Evolutionary conservation across 1,140 invertebrate species (phyloP), one percentile per base, ranked within the genome.

Genomic region (Vollenhovia emeryi): DNA sequence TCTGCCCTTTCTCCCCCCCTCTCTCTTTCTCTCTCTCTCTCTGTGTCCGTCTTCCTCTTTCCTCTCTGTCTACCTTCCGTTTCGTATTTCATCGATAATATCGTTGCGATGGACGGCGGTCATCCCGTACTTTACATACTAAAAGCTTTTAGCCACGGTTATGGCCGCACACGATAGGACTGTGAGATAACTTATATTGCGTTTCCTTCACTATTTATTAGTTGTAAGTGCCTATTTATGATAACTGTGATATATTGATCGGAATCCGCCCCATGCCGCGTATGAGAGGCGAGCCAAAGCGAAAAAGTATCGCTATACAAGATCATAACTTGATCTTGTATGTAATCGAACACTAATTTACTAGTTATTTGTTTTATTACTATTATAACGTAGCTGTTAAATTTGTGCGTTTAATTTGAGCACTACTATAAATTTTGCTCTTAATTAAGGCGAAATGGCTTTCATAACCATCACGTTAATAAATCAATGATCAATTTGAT

Each of bases 11-110:
- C 60, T 64, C 13, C 30, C 4, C 27, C 24, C 33, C 43, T 75
- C 57, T 33, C 13, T 5, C 18, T 33, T 24, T 57, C 18, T 36
- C 3, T 50, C 24, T 59, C 40, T 62, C 36, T 36, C 36, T 40
- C 9, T 13, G 27, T 27, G n/a, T 59, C 13, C 30, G 4, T 52
- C 18, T 55, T 45, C 64, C 52, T 62, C 45, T 40, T 21, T 43
- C 11, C 7, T 60, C 15, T 75, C 43, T 40, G 55, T 78, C 75
- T 60, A 55, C 33, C 48, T 45, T 78, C 60, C 60, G 73, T 79
- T 79, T 68, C 60, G 66, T 75, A 87, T 82, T 86, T 87, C 69
- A 83, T 87, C 86, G 84, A 86, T 87, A 87, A 87, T 86, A 82
- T 68, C 57, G 50, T 66, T 59, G 45, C 55, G 55, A 80, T 59